phyloP scores from a whole-genome alignment of 2,888 invertebrate species.

The Cenopis cana region DNA sequence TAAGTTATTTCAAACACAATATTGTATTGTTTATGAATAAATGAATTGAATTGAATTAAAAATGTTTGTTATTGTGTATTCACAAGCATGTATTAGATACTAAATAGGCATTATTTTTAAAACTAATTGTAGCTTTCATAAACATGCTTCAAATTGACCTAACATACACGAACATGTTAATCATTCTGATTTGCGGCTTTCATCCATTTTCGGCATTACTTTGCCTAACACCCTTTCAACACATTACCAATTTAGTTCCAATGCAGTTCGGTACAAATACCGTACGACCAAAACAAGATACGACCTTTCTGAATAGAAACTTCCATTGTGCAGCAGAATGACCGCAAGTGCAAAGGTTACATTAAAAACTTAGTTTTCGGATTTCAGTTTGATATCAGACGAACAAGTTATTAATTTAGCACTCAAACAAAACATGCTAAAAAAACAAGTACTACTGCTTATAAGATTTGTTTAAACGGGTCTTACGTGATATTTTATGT shows the following conservation, averaged over 20 bases:
- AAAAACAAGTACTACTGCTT: too few species aligned
- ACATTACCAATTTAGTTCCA: neutral
- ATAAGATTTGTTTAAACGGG: too few species aligned
- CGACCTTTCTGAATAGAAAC: neutral
- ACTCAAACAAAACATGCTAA: too few species aligned
- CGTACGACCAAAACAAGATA: neutral
- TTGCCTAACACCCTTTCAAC: neutral
- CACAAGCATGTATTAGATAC: too few species aligned
- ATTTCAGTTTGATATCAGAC: neutral
- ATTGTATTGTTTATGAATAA: too few species aligned
- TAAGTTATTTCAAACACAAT: too few species aligned
- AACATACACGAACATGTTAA: neutral
- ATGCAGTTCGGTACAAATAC: neutral
- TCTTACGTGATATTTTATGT: too few species aligned
- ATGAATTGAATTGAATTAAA: too few species aligned
- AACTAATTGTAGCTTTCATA: neutral
- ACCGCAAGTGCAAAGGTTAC: neutral
- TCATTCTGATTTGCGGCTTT: neutral
- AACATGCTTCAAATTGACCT: neutral
- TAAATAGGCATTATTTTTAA: too few species aligned
- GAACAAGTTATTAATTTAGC: too few species aligned
- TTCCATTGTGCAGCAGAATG: neutral
- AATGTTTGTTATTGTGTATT: too few species aligned
- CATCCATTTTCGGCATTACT: conserved; percentile 12
- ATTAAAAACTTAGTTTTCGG: neutral